Evolutionary conservation across 2,113 vertebrate genomes (phyloP).

Genomic region (Seriola aureovittata): DNA sequence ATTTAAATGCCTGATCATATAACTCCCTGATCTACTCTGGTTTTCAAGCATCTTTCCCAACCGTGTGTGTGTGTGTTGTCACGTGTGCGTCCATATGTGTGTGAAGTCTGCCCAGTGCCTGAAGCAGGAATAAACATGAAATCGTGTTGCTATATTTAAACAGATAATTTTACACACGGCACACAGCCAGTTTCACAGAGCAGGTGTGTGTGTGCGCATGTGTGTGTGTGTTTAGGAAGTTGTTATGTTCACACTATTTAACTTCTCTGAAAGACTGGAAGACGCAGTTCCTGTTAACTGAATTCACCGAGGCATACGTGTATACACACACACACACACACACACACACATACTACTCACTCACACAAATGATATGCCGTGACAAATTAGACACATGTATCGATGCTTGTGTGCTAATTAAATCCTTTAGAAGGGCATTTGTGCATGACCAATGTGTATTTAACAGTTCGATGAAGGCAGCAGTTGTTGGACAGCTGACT

Average conservation of each 20-base stretch:
- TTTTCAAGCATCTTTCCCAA: background rate
- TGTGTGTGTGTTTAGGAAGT: constrained; percentile 69
- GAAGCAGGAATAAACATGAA: constrained; percentile 83
- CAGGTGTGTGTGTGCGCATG: constrained; percentile 37
- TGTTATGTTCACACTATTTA: constrained; percentile 75
- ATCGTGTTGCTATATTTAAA: constrained; percentile 74
- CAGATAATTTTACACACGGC: constrained; percentile 76
- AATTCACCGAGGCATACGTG: constrained; percentile 7
- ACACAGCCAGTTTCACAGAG: constrained; percentile 40
- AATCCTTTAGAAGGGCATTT: constrained; percentile 27
- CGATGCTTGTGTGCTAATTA: constrained; percentile 38
- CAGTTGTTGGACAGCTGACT: constrained; percentile 57
- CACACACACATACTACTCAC: background rate
- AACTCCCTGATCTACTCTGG: no score
- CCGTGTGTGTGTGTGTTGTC: background rate
- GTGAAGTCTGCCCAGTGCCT: constrained; percentile 83
- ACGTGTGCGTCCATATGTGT: constrained; percentile 35
- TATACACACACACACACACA: background rate
- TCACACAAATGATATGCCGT: background rate
- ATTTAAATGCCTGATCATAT: background rate
- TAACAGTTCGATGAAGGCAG: constrained; percentile 23
- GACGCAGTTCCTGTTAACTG: constrained; percentile 50
- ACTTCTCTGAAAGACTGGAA: constrained; percentile 57
- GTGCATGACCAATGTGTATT: constrained; percentile 28
- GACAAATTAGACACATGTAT: constrained; percentile 29